Percentiles rank a stretch among this genome's conserved stretches.
phyloP scores from a whole-genome alignment of 2,113 vertebrate species.

The Orycteropus afer region DNA sequence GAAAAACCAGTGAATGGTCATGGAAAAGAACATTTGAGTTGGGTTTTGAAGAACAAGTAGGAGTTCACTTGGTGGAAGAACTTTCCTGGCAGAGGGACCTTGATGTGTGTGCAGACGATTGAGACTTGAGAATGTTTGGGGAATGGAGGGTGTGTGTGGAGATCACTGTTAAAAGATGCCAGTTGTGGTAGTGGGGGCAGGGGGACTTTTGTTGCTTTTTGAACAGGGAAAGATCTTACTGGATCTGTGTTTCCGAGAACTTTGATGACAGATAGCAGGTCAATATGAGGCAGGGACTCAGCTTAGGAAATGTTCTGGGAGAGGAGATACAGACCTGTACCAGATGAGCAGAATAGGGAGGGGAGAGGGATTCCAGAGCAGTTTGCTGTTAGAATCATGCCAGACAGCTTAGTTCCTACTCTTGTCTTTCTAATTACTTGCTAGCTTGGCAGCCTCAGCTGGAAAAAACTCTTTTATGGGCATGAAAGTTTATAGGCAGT shows the following conservation, averaged over 20 bases:
- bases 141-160: neutral
- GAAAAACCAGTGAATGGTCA: neutral
- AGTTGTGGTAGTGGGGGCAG: neutral
- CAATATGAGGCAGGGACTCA: neutral
- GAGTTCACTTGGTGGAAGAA: neutral
- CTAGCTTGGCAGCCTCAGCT: neutral
- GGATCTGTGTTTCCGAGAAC: neutral
- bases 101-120: neutral
- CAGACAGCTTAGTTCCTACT: neutral
- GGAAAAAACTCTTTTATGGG: neutral
- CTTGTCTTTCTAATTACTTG: slow-evolving; percentile 33
- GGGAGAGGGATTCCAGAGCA: neutral
- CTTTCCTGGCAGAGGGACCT: neutral
- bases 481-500: neutral
- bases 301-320: neutral
- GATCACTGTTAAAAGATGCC: neutral
- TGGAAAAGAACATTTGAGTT: neutral
- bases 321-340: neutral
- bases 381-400: neutral
- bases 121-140: neutral
- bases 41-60: slow-evolving; percentile 30
- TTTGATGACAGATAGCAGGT: neutral
- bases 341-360: neutral
- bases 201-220: neutral
- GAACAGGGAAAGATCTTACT: neutral